Evolutionary conservation across 1,140 invertebrate species (phyloP).

Genomic region (Drosophila watanabei): DNA sequence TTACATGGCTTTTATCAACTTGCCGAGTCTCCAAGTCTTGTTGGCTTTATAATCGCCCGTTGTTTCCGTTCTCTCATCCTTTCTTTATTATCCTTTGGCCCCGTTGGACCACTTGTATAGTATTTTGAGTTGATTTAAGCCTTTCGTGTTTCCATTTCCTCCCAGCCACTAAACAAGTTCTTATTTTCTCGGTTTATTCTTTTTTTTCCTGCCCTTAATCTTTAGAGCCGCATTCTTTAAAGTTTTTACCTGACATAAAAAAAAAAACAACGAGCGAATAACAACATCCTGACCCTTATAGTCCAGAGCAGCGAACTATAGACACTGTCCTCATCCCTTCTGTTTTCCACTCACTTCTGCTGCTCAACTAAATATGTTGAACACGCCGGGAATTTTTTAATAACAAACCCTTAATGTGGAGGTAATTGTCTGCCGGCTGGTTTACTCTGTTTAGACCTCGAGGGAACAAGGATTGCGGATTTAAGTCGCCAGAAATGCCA

Average conservation of each 20-base stretch:
- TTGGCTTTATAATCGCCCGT: conserved; percentile 33
- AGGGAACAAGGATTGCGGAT: conserved; percentile 24
- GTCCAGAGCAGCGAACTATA: conserved; percentile 38
- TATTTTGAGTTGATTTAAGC: conserved; percentile 51
- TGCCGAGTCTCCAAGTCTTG: conserved; percentile 4
- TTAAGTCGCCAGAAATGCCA: conserved; percentile 33
- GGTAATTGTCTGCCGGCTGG: conserved; percentile 44
- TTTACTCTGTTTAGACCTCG: conserved; percentile 22
- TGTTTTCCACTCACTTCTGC: neutral
- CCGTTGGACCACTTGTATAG: conserved; percentile 26
- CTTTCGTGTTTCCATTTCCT: conserved; percentile 45
- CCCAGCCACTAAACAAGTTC: conserved; percentile 37
- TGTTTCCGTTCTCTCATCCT: conserved; percentile 17
- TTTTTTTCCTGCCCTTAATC: conserved; percentile 34
- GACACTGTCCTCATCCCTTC: conserved; percentile 11
- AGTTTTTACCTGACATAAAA: conserved; percentile 45
- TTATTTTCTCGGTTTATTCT: conserved; percentile 22
- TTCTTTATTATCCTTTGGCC: conserved; percentile 19
- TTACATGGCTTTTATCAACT: conserved; percentile 50
- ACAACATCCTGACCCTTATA: conserved; percentile 10
- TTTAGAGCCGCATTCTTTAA: conserved; percentile 42
- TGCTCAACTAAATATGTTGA: conserved; percentile 37
- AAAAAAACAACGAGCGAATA: conserved; percentile 15
- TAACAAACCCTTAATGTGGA: conserved; percentile 53
- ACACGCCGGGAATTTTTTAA: conserved; percentile 48